Base-by-base conservation (phyloP, 2,888 invertebrate genomes). In the Scaptomyza parva region DNA sequence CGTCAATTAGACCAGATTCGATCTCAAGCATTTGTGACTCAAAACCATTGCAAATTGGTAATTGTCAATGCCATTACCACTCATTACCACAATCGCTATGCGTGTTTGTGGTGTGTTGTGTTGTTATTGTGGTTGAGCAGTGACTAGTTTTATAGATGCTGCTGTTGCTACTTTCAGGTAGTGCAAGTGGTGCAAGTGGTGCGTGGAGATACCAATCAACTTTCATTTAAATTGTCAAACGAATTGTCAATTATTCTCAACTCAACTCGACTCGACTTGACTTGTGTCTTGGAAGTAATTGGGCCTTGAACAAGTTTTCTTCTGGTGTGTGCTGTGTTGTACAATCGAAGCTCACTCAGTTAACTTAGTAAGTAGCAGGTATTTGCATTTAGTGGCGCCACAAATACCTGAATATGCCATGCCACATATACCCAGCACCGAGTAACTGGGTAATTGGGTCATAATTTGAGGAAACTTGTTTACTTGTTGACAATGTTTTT, bases 381-480 rank as follows among this genome's bases (percentile, higher is more conserved):
- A 75, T 74, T 74, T 65, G 71, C 70, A 62, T 58, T 14, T 40
- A 47, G 14, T 35, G 24, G 37, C 26, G n/a, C 53, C 28, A 70
- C 62, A 52, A 70, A 58, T 64, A 47, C 55, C 54, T 54, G 60
- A 45, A 63, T 53, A 62, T 60, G 45, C 26, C 55, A 60, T 37
- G 17, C 60, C n/a, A n/a, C n/a, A 60, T 60, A 37, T 37, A 37
- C 28, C 54, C 40, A 51, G 64, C 67, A 45, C 63, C 54, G 44
- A 60, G 59, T 81, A 83, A 83, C 88, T 91, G 79, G 90, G 90
- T 86, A 91, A 91, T 79, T 90, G 86, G 90, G 91, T 90, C 91
- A 90, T 85, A 89, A 85, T 89, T 91, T 90, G 37, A 89, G 89
- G 89, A 90, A 90, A 91, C 90, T 86, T 66, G 90, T 90, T 90